Conservation (phyloP, 2,888 invertebrate genomes). For the Microctonus brassicae region DNA sequence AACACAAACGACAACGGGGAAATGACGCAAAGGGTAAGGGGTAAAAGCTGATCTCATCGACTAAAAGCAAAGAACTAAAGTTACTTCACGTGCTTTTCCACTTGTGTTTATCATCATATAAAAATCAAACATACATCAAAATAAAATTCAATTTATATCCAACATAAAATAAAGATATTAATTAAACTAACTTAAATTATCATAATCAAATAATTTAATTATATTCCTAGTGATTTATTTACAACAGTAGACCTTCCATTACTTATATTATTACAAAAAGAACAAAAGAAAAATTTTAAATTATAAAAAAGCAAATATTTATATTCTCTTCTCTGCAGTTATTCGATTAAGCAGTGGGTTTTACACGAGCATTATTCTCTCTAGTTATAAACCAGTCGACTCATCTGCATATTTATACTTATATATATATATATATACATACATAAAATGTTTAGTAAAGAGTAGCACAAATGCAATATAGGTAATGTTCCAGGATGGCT, state of each 20-base stretch:
- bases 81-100: conserved; percentile 52
- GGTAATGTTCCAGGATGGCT: conserved; percentile 67
- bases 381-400: conserved; percentile 62
- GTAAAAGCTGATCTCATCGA: conserved; percentile 66
- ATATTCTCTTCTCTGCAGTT: background rate
- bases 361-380: conserved; percentile 12
- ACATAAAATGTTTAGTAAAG: conserved; percentile 43
- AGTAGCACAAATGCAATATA: conserved; percentile 63
- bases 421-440: conserved; percentile 56
- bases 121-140: conserved; percentile 14
- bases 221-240: no score
- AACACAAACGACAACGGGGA: conserved; percentile 53
- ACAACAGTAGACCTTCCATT: no score
- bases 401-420: conserved; percentile 35
- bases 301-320: background rate
- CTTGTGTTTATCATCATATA: conserved; percentile 48
- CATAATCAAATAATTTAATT: no score
- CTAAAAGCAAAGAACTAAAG: conserved; percentile 64
- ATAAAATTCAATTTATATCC: background rate
- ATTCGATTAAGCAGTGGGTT: conserved; percentile 11
- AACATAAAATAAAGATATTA: background rate
- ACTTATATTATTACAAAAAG: no score
- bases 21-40: conserved; percentile 54
- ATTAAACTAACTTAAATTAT: no score
- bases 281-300: background rate